Evolutionary conservation across 1,140 invertebrate genomes (phyloP), one percentile per base, ranked within the genome.

Genomic region (Drosophila sturtevanti): DNA sequence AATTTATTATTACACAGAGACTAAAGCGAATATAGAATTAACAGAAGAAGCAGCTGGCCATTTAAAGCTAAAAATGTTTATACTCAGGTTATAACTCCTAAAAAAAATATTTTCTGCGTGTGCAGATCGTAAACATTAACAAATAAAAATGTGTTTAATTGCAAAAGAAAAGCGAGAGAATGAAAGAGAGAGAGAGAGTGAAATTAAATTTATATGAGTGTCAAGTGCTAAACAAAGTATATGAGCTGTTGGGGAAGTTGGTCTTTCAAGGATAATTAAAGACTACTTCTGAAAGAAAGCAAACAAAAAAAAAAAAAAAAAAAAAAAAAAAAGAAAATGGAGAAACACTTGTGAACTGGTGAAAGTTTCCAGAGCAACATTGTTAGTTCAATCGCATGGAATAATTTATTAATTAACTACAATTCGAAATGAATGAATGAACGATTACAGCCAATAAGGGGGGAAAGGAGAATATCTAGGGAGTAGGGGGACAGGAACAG

Each of bases 371-470:
- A 77, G 41, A 70, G 51, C 75, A 24, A 66, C 77, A 89, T 84
- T 89, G 84, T 80, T 89, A 73, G 85, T 77, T 89, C 79, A 87
- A 87, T 87, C 77, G 84, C 72, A 84, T 66, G 84, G 84, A 87
- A 89, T 87, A 87, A 87, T 87, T 87, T 87, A 87, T 87, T 87
- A 87, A 87, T 87, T 87, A 87, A 89, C 84, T 87, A 89, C 84
- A 80, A 89, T 87, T 89, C 76, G 72, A 89, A 87, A 87, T 87
- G 84, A 87, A 89, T 87, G 84, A 87, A 84, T 84, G 82, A 89
- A 79, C 84, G 84, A 87, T 89, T 87, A 87, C 76, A 37, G 56
- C 16, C 27, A 61, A 22, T 2, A 37, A 31, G 35, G 31, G 37
- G 56, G 12, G 18, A 9, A 44, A 11, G 4, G 10, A n/a, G 0